phyloP scores from a whole-genome alignment of 1,140 invertebrate species.

The Solenopsis invicta region DNA sequence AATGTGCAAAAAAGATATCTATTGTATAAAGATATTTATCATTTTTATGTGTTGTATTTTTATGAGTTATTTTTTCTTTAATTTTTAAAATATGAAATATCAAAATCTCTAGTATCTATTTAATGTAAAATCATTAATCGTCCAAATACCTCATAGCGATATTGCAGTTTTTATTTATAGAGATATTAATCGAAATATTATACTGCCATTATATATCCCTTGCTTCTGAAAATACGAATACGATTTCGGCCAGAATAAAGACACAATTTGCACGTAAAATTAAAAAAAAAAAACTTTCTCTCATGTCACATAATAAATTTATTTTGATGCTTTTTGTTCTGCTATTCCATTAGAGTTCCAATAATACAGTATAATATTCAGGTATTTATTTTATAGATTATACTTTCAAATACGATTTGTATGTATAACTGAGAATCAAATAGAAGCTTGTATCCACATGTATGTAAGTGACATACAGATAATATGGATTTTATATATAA shows the following conservation, averaged over 20 bases:
- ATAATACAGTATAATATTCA: neutral
- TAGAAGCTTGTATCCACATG: neutral
- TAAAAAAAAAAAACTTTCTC: neutral
- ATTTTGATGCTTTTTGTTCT: neutral
- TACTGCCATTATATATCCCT: slow-evolving; percentile 41
- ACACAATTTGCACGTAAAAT: neutral
- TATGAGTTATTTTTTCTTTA: slow-evolving; percentile 2
- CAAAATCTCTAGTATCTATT: neutral
- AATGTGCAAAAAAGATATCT: neutral
- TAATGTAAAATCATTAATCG: slow-evolving; percentile 4
- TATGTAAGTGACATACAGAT: neutral
- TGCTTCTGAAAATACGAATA: slow-evolving; percentile 26
- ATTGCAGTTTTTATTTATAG: neutral
- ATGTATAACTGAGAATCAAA: slow-evolving; percentile 33
- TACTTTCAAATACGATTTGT: slow-evolving; percentile 14
- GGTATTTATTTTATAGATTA: slow-evolving; percentile 22
- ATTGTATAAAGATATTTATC: neutral
- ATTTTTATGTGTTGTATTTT: neutral
- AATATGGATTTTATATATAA: slow-evolving; percentile 52
- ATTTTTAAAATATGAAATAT: neutral
- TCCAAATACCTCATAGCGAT: neutral
- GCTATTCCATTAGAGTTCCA: neutral
- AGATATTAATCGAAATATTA: slow-evolving; percentile 27
- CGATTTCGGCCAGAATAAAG: neutral
- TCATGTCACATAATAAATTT: neutral